Evolutionary conservation across 2,888 invertebrate genomes (phyloP), one percentile per base, ranked within the genome.

Genomic region (Pegoplata infirma): DNA sequence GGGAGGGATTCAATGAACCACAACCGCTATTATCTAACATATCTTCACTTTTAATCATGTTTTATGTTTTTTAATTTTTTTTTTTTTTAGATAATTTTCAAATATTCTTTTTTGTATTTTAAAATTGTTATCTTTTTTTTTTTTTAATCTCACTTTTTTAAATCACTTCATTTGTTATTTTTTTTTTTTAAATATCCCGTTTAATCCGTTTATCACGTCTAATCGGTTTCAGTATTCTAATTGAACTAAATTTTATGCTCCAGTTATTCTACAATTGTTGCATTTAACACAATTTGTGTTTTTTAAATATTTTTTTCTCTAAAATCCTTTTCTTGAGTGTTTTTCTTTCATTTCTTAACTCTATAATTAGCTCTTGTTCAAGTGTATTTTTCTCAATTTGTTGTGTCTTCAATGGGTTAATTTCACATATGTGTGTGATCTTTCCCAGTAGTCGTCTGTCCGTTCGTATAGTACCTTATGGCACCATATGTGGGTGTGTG

Each of bases 11-110:
- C 21, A 79, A 51, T 1, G 67, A 53, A 12, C 79, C 63, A 58
- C 80, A 81, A 25, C 81, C 81, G 6, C 82, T 83, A 51, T 84
- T 49, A 49, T 88, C 88, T 44, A 86, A 82, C 72, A 86, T 81
- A 66, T 88, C 89, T 83, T 88, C 88, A 84, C 87, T 88, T 84
- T 89, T 89, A 28, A 89, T 88, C 88, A 89, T 88, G 46, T 68
- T 75, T 10, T 5, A 8, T 51, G 64, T 51, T 58, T 6, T 56
- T 66, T 32, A 79, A 82, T 84, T 81, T 76, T 68, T 61, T 81
- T 67, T 17, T 66, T 55, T 47, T 46, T 51, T 8, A 28, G 16
- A 16, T 23, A 25, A 55, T 55, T 5, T 40, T 51, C 8, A 28
- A 21, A 16, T 23, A 25, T 61, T 55, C 2, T 40, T 12, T 58